phyloP scores from a whole-genome alignment of 2,113 vertebrate species.

The Lipotes vexillifer region DNA sequence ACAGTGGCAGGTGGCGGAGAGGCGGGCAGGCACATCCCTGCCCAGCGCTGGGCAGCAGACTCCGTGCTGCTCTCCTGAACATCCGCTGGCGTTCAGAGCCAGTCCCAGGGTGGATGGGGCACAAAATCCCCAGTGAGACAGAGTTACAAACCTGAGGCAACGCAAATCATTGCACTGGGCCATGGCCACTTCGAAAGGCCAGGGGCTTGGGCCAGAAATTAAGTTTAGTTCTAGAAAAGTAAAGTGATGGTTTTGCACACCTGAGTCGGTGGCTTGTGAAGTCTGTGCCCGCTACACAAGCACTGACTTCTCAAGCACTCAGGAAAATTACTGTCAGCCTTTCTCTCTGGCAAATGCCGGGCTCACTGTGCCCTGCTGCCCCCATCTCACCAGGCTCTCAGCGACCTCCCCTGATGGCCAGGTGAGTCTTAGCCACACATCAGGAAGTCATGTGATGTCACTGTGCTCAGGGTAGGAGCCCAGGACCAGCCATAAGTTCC shows the following conservation, averaged over 20 bases:
- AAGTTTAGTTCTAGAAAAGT: background rate
- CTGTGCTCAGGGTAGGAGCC: background rate
- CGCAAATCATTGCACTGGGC: background rate
- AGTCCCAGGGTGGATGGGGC: background rate
- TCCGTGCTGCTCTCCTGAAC: background rate
- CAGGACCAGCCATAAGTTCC: background rate
- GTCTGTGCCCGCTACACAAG: background rate
- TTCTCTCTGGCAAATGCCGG: background rate
- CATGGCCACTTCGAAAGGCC: background rate
- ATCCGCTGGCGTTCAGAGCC: background rate
- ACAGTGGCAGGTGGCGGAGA: background rate
- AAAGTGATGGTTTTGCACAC: background rate
- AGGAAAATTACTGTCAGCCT: background rate
- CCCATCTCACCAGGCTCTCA: background rate
- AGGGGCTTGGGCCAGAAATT: background rate
- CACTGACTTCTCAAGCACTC: background rate
- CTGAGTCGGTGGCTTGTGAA: background rate
- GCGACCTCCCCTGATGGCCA: background rate
- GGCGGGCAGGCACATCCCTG: rapidly evolving
- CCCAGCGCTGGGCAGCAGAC: background rate
- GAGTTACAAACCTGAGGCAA: background rate
- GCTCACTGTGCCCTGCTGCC: background rate
- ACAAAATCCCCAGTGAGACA: background rate
- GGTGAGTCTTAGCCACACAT: background rate
- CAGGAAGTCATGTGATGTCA: background rate